Percentiles rank a stretch among this genome's conserved stretches.
Evolutionary conservation across 1,140 invertebrate species (phyloP).

Genomic region (Habropoda laboriosa): DNA sequence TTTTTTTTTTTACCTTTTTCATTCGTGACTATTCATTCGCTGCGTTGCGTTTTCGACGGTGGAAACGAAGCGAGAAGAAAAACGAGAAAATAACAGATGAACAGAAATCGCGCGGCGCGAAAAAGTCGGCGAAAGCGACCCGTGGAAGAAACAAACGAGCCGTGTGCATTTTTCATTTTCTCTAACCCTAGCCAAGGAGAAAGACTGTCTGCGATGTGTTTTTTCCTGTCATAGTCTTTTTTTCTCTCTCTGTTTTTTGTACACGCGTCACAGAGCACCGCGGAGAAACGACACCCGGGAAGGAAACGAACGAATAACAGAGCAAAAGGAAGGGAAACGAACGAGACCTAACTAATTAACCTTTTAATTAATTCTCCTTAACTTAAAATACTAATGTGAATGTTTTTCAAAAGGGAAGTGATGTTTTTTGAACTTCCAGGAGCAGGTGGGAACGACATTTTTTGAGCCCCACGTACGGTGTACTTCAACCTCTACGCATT

Average conservation of each 20-base stretch:
- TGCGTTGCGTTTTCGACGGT: background rate
- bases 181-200: constrained; percentile 56
- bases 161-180: constrained; percentile 58
- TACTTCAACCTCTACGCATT: constrained; percentile 81
- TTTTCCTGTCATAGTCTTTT: background rate
- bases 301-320: constrained; percentile 58
- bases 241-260: constrained; percentile 52
- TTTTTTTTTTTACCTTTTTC: background rate
- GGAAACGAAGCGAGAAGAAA: background rate
- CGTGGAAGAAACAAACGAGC: constrained; percentile 32
- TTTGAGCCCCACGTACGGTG: constrained; percentile 81
- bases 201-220: constrained; percentile 40
- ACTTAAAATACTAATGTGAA: constrained; percentile 73
- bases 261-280: constrained; percentile 54
- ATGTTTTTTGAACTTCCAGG: constrained; percentile 83
- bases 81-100: background rate
- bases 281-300: constrained; percentile 59
- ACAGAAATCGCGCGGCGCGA: constrained; percentile 24
- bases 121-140: background rate
- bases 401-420: constrained; percentile 83
- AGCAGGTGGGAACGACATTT: constrained; percentile 82
- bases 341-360: constrained; percentile 57
- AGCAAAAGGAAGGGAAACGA: constrained; percentile 57
- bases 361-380: constrained; percentile 63
- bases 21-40: background rate